phyloP scores from a whole-genome alignment of 2,113 vertebrate species.

The Hippopotamus amphibius region DNA sequence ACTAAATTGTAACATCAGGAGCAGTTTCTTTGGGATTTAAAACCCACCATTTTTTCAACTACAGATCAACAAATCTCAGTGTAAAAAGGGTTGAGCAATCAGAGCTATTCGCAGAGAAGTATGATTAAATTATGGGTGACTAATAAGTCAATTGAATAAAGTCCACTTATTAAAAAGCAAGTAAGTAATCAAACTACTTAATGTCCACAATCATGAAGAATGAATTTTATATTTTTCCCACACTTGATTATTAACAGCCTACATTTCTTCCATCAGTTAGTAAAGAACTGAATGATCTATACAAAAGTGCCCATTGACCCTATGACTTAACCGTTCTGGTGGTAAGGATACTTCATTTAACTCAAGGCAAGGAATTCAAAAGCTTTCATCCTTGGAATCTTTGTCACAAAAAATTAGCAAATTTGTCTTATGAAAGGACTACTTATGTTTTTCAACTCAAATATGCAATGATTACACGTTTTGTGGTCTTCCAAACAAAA shows the following conservation, averaged over 20 bases:
- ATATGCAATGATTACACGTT: slow-evolving; percentile 43
- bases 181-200: slow-evolving; percentile 50
- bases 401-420: neutral
- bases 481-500: slow-evolving; percentile 44
- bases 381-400: neutral
- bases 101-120: slow-evolving; percentile 72
- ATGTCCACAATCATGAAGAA: slow-evolving; percentile 52
- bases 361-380: slow-evolving; percentile 56
- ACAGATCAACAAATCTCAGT: slow-evolving; percentile 70
- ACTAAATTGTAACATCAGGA: slow-evolving; percentile 57
- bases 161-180: slow-evolving; percentile 69
- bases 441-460: slow-evolving; percentile 51
- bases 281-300: slow-evolving; percentile 48
- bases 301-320: neutral
- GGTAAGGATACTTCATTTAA: neutral
- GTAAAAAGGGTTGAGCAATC: slow-evolving; percentile 69
- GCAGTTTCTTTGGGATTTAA: slow-evolving; percentile 76
- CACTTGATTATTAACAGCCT: slow-evolving; percentile 51
- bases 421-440: slow-evolving; percentile 52
- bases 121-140: slow-evolving; percentile 74
- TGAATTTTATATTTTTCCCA: slow-evolving; percentile 55
- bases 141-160: slow-evolving; percentile 70
- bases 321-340: slow-evolving; percentile 42
- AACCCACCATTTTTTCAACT: slow-evolving; percentile 75
- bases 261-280: slow-evolving; percentile 2